Base-by-base conservation (phyloP, 2,888 invertebrate species). In the Chloromyia formosa region DNA sequence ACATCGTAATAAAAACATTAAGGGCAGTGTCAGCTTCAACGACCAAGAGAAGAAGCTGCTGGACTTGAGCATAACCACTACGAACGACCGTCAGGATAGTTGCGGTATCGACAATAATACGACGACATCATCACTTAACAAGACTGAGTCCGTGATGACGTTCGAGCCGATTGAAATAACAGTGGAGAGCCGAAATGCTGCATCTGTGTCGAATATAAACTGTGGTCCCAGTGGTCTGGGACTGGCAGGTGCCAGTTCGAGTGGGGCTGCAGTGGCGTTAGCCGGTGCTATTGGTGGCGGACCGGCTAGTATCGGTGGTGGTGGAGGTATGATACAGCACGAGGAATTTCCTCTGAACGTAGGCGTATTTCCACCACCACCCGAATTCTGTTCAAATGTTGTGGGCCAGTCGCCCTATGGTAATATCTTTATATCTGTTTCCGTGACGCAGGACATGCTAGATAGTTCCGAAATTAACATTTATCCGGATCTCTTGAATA, bases 1-100 rank as follows among this genome's bases (percentile, higher is more conserved):
- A 0, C 86, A 88, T 64, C 87, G 88, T 73, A 89, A 89, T 80
- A 90, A 92, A 78, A 92, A 92, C 56, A 88, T 93, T 74, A 93
- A 93, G 80, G 90, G 91, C 61, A 93, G 93, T 83, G 89, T 93
- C 1, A 94, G 94, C 82, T 94, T 94, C 82, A 94, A 93, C 64
- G 95, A 95, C 81, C 95, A 95, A 86, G 94, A 95, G 82, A 94
- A 95, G 84, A 94, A 94, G 81, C 87, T 95, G 75, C 86, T 95
- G 77, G 94, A 94, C 79, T 90, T 94, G 18, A 94, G 94, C 78
- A 91, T 91, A 49, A 91, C 91, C 14, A 91, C 91, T 5, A 91
- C 90, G 0, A 89, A 89, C 35, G 89, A 89, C 77, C 86, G 89
- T 5, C 88, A 85, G 72, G 88, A 87, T 74, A 91, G 91, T 80